These are phyloP conservation scores for Spheniscus mendiculus DNA, from an alignment of 2,113 vertebrate species.

Conservation along the genomic window DNA sequence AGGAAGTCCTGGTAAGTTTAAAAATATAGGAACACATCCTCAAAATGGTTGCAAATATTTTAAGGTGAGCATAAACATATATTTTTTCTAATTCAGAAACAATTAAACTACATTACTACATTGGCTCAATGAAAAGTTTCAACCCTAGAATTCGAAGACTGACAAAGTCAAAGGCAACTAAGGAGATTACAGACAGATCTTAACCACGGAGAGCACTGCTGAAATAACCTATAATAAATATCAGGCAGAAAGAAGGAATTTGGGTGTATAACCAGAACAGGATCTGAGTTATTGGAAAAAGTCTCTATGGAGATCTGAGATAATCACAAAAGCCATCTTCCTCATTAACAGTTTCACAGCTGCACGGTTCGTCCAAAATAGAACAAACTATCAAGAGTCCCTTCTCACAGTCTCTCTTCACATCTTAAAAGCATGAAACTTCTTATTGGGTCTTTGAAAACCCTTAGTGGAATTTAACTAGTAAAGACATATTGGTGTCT, in stretches of 20 bases:
- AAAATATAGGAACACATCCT: background rate
- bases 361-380: background rate
- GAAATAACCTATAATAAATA: background rate
- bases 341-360: background rate
- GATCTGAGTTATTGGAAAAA: background rate
- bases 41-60: background rate
- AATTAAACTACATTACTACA: background rate
- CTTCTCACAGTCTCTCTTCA: background rate
- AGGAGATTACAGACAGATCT: background rate
- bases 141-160: background rate
- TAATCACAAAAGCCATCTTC: constrained; percentile 2
- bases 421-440: background rate
- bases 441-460: background rate
- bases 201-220: background rate
- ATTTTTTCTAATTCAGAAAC: background rate
- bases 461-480: background rate
- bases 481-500: background rate
- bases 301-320: background rate
- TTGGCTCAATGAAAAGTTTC: background rate
- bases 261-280: background rate
- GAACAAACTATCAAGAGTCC: background rate
- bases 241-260: background rate
- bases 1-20: background rate
- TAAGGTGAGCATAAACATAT: background rate
- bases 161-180: background rate